A percentile compares a stretch with the other conserved stretches of the same genome.
These are phyloP conservation scores for Plebejus melissa DNA, from an alignment of 2,888 invertebrate genomes.

Conservation along the genomic window DNA sequence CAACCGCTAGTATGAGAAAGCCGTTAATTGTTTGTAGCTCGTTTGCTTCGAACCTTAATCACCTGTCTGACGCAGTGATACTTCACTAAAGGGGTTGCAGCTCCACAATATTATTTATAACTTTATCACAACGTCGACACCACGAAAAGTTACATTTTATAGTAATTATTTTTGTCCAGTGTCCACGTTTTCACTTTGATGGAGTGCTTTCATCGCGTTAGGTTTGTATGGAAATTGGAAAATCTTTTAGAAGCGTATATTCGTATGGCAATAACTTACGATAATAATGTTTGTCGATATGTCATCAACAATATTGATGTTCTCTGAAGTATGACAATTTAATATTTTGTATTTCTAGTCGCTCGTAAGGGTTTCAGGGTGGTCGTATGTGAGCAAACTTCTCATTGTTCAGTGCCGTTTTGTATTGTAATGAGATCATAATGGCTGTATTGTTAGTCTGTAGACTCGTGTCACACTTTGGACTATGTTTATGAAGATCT, in stretches of 20 bases:
- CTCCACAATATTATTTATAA: conserved; percentile 19
- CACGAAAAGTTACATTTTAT: not conserved
- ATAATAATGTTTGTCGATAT: not conserved
- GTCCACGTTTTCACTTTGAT: not conserved
- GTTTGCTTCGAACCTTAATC: conserved; percentile 2
- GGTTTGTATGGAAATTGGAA: not conserved
- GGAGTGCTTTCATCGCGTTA: not conserved
- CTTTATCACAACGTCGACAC: not conserved
- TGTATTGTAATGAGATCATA: conserved; percentile 9
- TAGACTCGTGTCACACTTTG: not conserved
- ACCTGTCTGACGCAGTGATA: conserved; percentile 7
- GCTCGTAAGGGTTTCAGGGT: not conserved
- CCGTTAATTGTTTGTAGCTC: not conserved
- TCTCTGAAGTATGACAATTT: too few relatives aligned
- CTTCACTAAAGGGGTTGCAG: not conserved
- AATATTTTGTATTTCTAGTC: too few relatives aligned
- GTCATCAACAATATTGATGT: too few relatives aligned
- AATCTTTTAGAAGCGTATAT: not conserved
- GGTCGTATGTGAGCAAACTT: not conserved
- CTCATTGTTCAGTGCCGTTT: not conserved
- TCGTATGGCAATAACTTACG: not conserved
- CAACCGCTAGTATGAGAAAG: too few relatives aligned
- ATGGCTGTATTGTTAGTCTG: not conserved
- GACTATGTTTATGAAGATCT: too few relatives aligned
- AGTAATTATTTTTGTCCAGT: not conserved